Evolutionary conservation across 2,888 invertebrate genomes (phyloP), one percentile per base, ranked within the genome.

Genomic region (Drosophila setosimentum): DNA sequence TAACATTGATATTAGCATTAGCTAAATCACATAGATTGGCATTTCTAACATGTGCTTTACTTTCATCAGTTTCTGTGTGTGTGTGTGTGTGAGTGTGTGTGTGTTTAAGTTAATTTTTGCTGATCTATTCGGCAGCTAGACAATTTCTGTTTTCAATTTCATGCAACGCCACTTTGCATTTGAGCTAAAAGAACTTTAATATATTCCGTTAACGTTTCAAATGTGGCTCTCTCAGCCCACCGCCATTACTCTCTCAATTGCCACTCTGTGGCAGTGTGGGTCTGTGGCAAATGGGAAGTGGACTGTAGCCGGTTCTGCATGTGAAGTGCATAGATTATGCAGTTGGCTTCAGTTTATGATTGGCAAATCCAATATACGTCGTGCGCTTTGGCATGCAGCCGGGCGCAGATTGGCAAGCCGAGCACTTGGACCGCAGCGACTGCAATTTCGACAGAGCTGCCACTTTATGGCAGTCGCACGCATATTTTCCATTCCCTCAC

Each of bases 291-390:
- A 45, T 40, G 59, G n/a, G n/a, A 4, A 21, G 37, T 11, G 40
- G 76, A 29, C 55, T 69, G 68, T 51, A 32, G 71, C 80, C 65
- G 66, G 76, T 71, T 80, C 59, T 77, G 77, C 68, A 76, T 89
- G 82, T 76, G 76, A 63, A 88, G 86, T 82, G 89, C 87, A 89
- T 87, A 89, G 85, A 89, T 85, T 85, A 85, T 85, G 89, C 85
- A 89, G 85, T 84, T 89, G 87, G 84, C 84, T 89, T 89, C 87
- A 87, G 89, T 85, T 89, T 89, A 89, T 87, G 89, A 85, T 85
- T 85, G 85, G 85, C 83, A 89, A 89, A 85, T 85, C 85, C 85
- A 89, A 85, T 85, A 85, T 85, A 87, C 87, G 88, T 82, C 80
- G 80, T 82, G 89, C 85, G 78, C 87, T 87, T 83, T 84, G 89